phyloP scores from a whole-genome alignment of 2,888 invertebrate species.

The Drosophila setosimentum region DNA sequence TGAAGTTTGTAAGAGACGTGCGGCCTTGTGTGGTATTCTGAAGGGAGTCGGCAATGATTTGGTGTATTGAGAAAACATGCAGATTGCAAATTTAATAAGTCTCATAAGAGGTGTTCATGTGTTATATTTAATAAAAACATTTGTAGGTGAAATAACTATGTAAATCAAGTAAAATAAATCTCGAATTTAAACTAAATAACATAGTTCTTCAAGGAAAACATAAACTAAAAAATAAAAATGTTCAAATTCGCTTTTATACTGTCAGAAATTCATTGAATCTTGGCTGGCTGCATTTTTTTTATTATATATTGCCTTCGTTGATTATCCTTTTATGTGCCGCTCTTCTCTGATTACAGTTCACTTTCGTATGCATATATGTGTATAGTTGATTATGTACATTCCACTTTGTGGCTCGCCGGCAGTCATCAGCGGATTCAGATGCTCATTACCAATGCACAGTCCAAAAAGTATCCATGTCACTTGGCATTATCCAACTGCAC shows the following conservation, averaged over 20 bases:
- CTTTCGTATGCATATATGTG: conserved; percentile 13
- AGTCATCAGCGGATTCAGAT: conserved; percentile 24
- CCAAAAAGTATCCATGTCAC: conserved; percentile 60
- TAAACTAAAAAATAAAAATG: neutral
- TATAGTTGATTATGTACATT: conserved; percentile 5
- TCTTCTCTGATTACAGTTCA: conserved; percentile 40
- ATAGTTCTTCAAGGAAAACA: neutral
- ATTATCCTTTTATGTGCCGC: conserved; percentile 36
- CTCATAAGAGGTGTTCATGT: neutral
- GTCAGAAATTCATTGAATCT: conserved; percentile 2
- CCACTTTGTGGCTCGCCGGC: conserved; percentile 33
- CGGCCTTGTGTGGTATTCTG: conserved; percentile 36
- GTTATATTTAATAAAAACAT: neutral
- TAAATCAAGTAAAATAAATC: neutral
- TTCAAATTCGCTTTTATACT: neutral
- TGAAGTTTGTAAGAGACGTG: conserved; percentile 43
- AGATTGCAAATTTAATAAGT: neutral
- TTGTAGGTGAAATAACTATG: neutral
- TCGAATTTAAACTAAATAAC: neutral
- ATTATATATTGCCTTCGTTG: conserved; percentile 29
- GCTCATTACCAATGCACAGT: conserved; percentile 58
- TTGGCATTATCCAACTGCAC: conserved; percentile 55
- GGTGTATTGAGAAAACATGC: neutral
- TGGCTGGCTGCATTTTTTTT: conserved; percentile 8
- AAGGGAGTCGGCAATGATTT: neutral